Evolutionary conservation across 2,113 vertebrate genomes (phyloP).

Genomic region (Percopsis transmontana): DNA sequence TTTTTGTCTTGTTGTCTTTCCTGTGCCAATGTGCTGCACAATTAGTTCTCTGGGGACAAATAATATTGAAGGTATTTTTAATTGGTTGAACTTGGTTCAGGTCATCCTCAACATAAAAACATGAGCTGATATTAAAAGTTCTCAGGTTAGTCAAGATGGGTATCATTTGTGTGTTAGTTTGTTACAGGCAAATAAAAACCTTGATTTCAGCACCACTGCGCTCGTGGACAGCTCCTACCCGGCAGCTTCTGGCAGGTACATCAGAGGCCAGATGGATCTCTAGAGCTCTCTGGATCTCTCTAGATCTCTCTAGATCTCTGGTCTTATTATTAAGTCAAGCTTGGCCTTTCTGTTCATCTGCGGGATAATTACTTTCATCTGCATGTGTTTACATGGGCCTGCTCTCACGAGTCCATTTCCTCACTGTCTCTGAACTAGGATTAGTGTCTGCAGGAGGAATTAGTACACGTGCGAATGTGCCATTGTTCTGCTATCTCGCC

Average conservation of each 20-base stretch:
- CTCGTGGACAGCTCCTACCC: slow-evolving; percentile 45
- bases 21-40: too few species aligned
- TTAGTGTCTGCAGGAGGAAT: slow-evolving; percentile 70
- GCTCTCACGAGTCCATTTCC: slow-evolving; percentile 68
- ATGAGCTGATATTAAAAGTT: too few species aligned
- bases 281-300: slow-evolving; percentile 49
- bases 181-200: too few species aligned
- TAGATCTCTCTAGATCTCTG: slow-evolving; percentile 50
- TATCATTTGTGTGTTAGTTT: too few species aligned
- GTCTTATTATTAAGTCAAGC: slow-evolving; percentile 74
- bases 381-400: slow-evolving; percentile 63
- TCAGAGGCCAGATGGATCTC: slow-evolving; percentile 65
- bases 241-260: slow-evolving; percentile 15
- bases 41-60: too few species aligned
- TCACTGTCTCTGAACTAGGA: slow-evolving; percentile 68
- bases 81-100: too few species aligned
- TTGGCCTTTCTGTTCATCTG: slow-evolving; percentile 68
- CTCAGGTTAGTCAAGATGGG: too few species aligned
- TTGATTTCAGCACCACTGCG: slow-evolving; percentile 43
- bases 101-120: too few species aligned
- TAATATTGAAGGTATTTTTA: too few species aligned
- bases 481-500: slow-evolving; percentile 53
- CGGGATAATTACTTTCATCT: slow-evolving; percentile 69
- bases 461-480: slow-evolving; percentile 58
- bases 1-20: too few species aligned